A percentile compares a stretch with the other conserved stretches of the same genome.
Conservation (phyloP, 30 jellyfish, hydroid and myxozoan species). For the Aurelia sp. region DNA sequence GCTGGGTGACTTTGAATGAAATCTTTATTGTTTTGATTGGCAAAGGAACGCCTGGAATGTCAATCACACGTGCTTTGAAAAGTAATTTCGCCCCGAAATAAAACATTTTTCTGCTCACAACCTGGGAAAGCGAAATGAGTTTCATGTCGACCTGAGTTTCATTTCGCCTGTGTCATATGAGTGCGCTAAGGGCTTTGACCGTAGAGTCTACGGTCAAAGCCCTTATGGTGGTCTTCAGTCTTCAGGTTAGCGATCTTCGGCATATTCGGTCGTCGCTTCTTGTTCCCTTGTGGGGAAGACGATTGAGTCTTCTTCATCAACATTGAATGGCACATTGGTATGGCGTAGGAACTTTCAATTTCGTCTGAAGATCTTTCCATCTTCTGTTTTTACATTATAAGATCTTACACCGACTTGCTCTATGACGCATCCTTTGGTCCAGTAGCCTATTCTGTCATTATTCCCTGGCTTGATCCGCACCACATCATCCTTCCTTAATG, state of each 20-base stretch:
- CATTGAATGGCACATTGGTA: conserved; percentile 13
- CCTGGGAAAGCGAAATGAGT: no score
- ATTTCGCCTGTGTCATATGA: no score
- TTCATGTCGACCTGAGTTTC: no score
- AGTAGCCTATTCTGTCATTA: conserved; percentile 13
- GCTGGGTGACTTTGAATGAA: no score
- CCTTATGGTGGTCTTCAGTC: neutral
- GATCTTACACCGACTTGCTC: conserved; percentile 36
- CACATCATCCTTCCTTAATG: conserved; percentile 36
- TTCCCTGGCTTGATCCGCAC: conserved; percentile 31
- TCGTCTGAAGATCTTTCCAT: neutral
- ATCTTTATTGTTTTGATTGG: no score
- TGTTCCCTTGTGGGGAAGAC: neutral
- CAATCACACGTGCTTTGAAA: no score
- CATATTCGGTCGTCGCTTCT: neutral
- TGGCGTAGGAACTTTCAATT: neutral
- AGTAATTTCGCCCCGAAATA: no score
- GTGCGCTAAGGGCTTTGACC: no score
- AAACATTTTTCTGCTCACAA: no score
- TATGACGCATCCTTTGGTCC: conserved; percentile 25
- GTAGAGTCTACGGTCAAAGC: no score
- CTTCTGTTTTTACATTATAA: conserved; percentile 23
- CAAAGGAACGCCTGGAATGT: no score
- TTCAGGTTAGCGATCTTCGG: neutral
- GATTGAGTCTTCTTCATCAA: conserved; percentile 17